phyloP scores from a whole-genome alignment of 2,888 invertebrate species.

The Acronicta leporina region DNA sequence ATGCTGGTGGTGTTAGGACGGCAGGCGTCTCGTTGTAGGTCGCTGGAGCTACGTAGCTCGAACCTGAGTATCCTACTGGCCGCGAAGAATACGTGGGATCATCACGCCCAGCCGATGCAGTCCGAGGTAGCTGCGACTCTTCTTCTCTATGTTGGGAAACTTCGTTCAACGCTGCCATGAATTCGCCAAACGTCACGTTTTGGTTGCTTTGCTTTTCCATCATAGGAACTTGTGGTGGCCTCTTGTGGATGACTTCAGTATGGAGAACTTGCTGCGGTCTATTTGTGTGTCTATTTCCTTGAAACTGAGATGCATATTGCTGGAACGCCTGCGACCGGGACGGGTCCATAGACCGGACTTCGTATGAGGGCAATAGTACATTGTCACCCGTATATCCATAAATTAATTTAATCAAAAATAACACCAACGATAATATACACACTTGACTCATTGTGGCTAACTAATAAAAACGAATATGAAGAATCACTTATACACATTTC shows the following conservation, averaged over 20 bases:
- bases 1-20: slow-evolving; percentile 27
- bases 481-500: slow-evolving; percentile 61
- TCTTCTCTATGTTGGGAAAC: slow-evolving; percentile 54
- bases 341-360: slow-evolving; percentile 61
- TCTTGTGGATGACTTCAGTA: slow-evolving; percentile 31
- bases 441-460: slow-evolving; percentile 66
- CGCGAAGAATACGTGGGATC: slow-evolving; percentile 29
- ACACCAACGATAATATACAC: slow-evolving; percentile 59
- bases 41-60: slow-evolving; percentile 44
- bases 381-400: slow-evolving; percentile 62
- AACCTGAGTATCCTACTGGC: slow-evolving; percentile 32
- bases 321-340: slow-evolving; percentile 33
- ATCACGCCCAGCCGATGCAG: slow-evolving; percentile 51
- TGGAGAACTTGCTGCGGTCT: slow-evolving; percentile 43
- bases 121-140: slow-evolving; percentile 45
- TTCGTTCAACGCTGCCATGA: slow-evolving; percentile 64
- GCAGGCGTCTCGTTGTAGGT: slow-evolving; percentile 50
- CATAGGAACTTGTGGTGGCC: slow-evolving; percentile 13
- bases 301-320: slow-evolving; percentile 44
- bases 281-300: slow-evolving; percentile 26
- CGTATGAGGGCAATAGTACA: slow-evolving; percentile 64
- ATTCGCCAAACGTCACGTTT: slow-evolving; percentile 47
- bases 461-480: slow-evolving; percentile 48
- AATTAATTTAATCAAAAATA: slow-evolving; percentile 53
- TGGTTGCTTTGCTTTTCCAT: slow-evolving; percentile 29